phyloP scores from a whole-genome alignment of 2,888 invertebrate species.

The Strigamia transsilvanica region DNA sequence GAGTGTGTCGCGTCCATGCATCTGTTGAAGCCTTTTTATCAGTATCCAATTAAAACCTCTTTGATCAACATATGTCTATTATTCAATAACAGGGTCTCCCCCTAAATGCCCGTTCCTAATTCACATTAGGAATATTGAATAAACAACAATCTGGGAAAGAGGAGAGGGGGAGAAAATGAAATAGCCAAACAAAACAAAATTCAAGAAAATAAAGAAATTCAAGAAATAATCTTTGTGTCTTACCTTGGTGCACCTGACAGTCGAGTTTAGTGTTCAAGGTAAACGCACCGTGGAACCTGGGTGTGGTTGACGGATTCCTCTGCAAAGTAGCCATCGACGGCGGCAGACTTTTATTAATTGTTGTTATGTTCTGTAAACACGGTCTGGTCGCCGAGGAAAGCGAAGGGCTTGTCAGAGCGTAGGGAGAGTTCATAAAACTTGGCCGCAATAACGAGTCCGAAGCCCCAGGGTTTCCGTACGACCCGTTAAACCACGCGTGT shows the following conservation, averaged over 20 bases:
- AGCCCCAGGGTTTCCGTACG: slow-evolving; percentile 56
- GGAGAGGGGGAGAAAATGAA: background rate
- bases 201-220: background rate
- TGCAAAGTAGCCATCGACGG: slow-evolving; percentile 67
- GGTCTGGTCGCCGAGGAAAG: slow-evolving; percentile 18
- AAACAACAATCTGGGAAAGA: background rate
- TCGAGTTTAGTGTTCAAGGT: slow-evolving; percentile 53
- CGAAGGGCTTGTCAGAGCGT: slow-evolving; percentile 27
- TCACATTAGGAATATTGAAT: background rate
- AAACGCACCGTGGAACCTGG: slow-evolving; percentile 53
- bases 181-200: background rate
- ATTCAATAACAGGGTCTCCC: slow-evolving; percentile 1
- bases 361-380: slow-evolving; percentile 45
- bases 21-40: slow-evolving; percentile 1
- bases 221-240: background rate
- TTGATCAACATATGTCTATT: background rate
- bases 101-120: background rate
- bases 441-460: slow-evolving; percentile 48
- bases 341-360: slow-evolving; percentile 22
- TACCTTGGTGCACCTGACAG: slow-evolving; percentile 53
- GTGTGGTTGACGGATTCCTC: slow-evolving; percentile 55
- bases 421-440: slow-evolving; percentile 34
- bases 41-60: slow-evolving; percentile 1
- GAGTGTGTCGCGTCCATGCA: background rate
- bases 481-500: slow-evolving; percentile 55